phyloP scores from a whole-genome alignment of 2,797 vertebrate genomes.

The Allobates femoralis region DNA sequence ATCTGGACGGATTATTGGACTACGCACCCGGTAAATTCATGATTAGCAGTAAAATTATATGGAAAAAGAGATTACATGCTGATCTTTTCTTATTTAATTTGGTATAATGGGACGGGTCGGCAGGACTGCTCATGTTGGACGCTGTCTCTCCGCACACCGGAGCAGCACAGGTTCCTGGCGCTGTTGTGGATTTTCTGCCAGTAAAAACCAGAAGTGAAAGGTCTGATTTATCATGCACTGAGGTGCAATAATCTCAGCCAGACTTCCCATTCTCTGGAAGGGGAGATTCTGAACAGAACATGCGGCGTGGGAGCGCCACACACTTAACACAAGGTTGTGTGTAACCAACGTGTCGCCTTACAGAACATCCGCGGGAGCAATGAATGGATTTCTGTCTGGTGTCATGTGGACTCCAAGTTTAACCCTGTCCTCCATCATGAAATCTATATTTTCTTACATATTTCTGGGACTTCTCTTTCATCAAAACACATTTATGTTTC shows the following conservation, averaged over 20 bases:
- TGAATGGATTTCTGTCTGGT: not conserved
- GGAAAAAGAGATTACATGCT: constrained; percentile 23
- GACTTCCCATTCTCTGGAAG: constrained; percentile 28
- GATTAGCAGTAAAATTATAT: constrained; percentile 39
- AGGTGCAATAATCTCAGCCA: constrained; percentile 42
- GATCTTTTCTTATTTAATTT: constrained; percentile 25
- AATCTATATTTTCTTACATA: not conserved
- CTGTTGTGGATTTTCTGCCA: constrained; percentile 40
- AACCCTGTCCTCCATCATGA: not conserved
- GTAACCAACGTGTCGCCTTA: not conserved
- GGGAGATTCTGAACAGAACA: constrained; percentile 11
- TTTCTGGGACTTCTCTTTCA: not conserved
- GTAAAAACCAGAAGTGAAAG: constrained; percentile 45
- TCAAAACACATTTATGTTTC: not conserved
- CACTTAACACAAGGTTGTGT: not conserved
- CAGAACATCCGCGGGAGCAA: not conserved
- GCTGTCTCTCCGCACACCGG: constrained; percentile 9
- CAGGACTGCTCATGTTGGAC: not conserved
- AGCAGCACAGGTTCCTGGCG: constrained; percentile 30
- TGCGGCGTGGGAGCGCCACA: not conserved
- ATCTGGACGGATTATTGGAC: constrained; percentile 28
- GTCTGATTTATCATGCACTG: constrained; percentile 44
- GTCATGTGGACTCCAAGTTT: not conserved
- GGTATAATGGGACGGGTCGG: constrained; percentile 21
- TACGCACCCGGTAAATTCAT: constrained; percentile 5